Evolutionary conservation across 53 echinoderm and acorn worm species (phyloP).

Genomic region (Hippasteria phrygiana): DNA sequence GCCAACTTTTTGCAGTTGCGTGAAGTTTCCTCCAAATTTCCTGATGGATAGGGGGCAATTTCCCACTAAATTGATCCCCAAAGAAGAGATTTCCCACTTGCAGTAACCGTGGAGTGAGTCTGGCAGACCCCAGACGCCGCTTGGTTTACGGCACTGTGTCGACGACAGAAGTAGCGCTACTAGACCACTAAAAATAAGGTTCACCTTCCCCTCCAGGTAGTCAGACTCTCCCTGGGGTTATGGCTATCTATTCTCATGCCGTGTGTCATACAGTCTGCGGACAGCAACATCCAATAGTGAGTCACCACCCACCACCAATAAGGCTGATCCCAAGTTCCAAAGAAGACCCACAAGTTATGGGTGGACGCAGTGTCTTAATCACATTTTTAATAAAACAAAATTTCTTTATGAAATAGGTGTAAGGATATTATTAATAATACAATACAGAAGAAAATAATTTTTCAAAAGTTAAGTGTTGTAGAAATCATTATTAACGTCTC

Average conservation of each 20-base stretch:
- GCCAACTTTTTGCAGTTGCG: constrained; percentile 45
- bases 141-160: neutral
- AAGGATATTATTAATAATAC: no score
- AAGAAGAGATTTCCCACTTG: constrained; percentile 51
- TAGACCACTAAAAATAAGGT: constrained; percentile 20
- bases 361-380: no score
- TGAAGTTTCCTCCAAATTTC: constrained; percentile 43
- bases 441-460: no score
- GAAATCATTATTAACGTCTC: no score
- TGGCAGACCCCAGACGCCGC: constrained; percentile 22
- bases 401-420: no score
- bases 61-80: constrained; percentile 48
- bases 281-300: constrained; percentile 7
- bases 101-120: constrained; percentile 32
- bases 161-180: constrained; percentile 40
- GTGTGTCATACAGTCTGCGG: neutral
- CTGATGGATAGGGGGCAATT: constrained; percentile 52
- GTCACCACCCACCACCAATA: constrained; percentile 1
- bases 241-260: constrained; percentile 25
- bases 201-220: constrained; percentile 2
- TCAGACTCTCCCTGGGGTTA: constrained; percentile 8
- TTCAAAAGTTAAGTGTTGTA: no score
- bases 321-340: no score
- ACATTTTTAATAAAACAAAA: no score
- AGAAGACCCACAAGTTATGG: no score